These are phyloP conservation scores for Salmo trutta DNA, from an alignment of 2,797 vertebrate species.

Conservation along the genomic window DNA sequence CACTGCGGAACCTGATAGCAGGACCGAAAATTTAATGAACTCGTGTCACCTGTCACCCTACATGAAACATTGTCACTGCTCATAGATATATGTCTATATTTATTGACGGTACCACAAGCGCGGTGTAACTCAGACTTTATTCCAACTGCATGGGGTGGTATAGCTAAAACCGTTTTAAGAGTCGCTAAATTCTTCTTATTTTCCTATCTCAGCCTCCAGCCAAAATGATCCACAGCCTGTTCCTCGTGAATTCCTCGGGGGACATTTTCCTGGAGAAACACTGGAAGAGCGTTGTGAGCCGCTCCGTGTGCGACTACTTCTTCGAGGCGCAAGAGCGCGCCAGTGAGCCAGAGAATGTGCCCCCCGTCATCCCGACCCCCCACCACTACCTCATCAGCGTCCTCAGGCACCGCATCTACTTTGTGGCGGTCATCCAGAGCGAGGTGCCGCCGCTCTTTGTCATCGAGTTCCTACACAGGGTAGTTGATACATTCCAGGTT, in stretches of 20 bases:
- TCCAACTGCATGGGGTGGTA: background rate
- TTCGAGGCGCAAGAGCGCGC: constrained; percentile 96
- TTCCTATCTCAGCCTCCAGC: constrained; percentile 35
- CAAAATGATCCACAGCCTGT: constrained; percentile 96
- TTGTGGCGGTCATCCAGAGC: constrained; percentile 96
- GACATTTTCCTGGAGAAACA: constrained; percentile 99
- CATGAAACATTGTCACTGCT: background rate
- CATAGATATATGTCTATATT: background rate
- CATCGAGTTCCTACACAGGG: constrained; percentile 97
- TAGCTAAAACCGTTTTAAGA: background rate
- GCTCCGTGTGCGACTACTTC: constrained; percentile 97
- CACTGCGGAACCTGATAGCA: constrained; percentile 52
- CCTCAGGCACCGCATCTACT: constrained; percentile 94
- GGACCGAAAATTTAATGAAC: constrained; percentile 62
- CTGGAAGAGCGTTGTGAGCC: constrained; percentile 98
- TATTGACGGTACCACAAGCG: background rate
- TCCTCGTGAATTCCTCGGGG: constrained; percentile 91
- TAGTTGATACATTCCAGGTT: constrained; percentile 98
- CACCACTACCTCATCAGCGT: constrained; percentile 97
- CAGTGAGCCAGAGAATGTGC: constrained; percentile 94
- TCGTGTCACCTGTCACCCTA: constrained; percentile 55
- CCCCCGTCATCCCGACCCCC: constrained; percentile 92
- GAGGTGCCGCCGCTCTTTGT: constrained; percentile 97
- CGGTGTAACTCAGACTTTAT: background rate
- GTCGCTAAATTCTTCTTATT: background rate